Evolutionary conservation across 2,797 vertebrate genomes (phyloP), one percentile per base, ranked within the genome.

Genomic region (Parambassis ranga): DNA sequence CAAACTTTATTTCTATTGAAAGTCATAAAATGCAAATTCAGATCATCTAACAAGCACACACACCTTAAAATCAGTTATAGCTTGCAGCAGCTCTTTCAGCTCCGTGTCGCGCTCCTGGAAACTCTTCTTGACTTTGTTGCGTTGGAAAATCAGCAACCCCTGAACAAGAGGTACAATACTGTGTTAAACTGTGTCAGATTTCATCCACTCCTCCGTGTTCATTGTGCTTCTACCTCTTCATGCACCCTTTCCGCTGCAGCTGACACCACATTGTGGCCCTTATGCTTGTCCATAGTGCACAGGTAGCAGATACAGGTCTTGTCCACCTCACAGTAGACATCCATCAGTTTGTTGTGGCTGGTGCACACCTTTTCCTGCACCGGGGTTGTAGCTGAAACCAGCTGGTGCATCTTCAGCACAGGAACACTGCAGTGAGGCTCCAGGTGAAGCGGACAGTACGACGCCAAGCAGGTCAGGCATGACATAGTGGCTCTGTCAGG

Each of bases 241-340:
- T 4, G 2, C 2, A 19, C 59, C n/a, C 67, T 49, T 55, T 55
- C 27, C 16, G 63, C 23, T 16, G 43, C 18, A 5, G 20, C 49
- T 0, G 68, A 7, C n/a, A 41, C 9, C 0, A 13, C 58, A 0
- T 0, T 0, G 6, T 63, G 67, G 0, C 0, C 0, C 3, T 14
- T 2, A 6, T 75, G 66, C 6, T 47, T 3, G 1, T 75, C 50
- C 1, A 75, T 1, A 1, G 9, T 2, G 7, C 66, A 70, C 50
- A 57, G 39, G 16, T 42, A 70, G 39, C 72, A 75, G 44, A 75
- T 42, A 2, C 55, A 61, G 28, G 2, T 30, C 39, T 2, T 4
- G 50, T 75, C 72, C 3, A 3, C 65, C 38, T 1, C 5, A n/a
- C 65, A 75, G 49, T 70, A 75, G 30, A 65, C 6, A 48, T 75